Evolutionary conservation across 2,113 vertebrate species (phyloP), one percentile per base, ranked within the genome.

Genomic region (Petroica traversi): DNA sequence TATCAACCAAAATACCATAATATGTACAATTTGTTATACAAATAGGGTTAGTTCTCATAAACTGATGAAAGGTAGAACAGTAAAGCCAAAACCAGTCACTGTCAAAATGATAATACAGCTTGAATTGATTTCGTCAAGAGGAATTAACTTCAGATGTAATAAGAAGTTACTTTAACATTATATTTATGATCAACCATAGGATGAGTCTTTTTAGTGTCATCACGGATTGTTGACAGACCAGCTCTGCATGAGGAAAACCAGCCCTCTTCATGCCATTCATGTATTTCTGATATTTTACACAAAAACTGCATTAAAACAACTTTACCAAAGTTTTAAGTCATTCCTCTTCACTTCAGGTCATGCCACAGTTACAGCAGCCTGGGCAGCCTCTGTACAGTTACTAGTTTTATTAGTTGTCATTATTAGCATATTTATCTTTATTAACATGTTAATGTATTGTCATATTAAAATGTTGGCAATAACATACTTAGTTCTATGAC

Each of bases 21-120:
- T 72, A 61, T 14, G 41, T 75, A 49, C 52, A 78, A 85, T 76
- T 88, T 67, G 15, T 90, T 75, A 46, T 20, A 87, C 20, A 72
- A 76, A 89, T 59, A 48, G 46, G 26, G 72, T 89, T 78, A 68
- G 43, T 89, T 75, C 19, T 87, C 25, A 57, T 75, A 85, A 94
- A 81, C 14, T 63, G 51, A 63, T 34, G 61, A 46, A 31, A 72
- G 51, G 18, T 34, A 45, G 28, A 77, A 31, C 3, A 7, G 19
- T 5, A 11, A 78, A 75, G 15, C 19, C 57, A 92, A 83, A 94
- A 62, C 16, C 43, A 64, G 66, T 61, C 77, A 67, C 36, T 59
- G 51, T 81, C 68, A 87, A 77, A 81, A 61, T 3, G 10, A 38
- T 26, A 81, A 71, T 49, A 58, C 11, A 72, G 6, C 5, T 81